These are phyloP conservation scores for Monoplex corrugatus DNA, from an alignment of 2,888 invertebrate species.

Conservation along the genomic window DNA sequence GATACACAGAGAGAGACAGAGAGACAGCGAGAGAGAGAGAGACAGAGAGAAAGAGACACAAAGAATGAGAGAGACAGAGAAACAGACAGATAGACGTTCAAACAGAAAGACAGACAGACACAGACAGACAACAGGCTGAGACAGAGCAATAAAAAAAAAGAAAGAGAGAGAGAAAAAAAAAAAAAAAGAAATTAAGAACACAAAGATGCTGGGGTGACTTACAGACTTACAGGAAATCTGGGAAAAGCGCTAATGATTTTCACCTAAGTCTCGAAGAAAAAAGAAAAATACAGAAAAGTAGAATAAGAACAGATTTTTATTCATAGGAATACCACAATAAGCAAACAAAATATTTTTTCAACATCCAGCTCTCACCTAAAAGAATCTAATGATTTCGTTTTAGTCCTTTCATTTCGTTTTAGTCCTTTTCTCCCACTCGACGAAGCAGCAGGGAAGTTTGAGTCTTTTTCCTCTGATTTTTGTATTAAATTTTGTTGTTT, in stretches of 20 bases:
- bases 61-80: slow-evolving; percentile 31
- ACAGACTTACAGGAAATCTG: not conserved
- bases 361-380: too few relatives aligned
- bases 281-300: too few relatives aligned
- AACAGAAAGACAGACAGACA: not conserved
- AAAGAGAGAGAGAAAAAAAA: not conserved
- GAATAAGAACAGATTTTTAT: not conserved
- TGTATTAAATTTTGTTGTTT: too few relatives aligned
- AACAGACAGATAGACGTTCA: slow-evolving; percentile 2
- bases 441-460: too few relatives aligned
- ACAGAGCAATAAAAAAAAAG: too few relatives aligned
- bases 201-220: not conserved
- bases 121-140: not conserved
- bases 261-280: not conserved
- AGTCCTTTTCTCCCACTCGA: too few relatives aligned
- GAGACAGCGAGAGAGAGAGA: slow-evolving; percentile 46
- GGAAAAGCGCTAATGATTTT: too few relatives aligned
- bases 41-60: slow-evolving; percentile 18
- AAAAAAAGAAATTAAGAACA: not conserved
- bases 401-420: too few relatives aligned
- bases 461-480: too few relatives aligned
- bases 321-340: not conserved
- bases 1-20: slow-evolving; percentile 37
- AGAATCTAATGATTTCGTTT: too few relatives aligned
- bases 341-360: not conserved